Percentiles rank a stretch among this genome's conserved stretches.
phyloP scores from a whole-genome alignment of 2,888 invertebrate genomes.

The Polydesmus complanatus region DNA sequence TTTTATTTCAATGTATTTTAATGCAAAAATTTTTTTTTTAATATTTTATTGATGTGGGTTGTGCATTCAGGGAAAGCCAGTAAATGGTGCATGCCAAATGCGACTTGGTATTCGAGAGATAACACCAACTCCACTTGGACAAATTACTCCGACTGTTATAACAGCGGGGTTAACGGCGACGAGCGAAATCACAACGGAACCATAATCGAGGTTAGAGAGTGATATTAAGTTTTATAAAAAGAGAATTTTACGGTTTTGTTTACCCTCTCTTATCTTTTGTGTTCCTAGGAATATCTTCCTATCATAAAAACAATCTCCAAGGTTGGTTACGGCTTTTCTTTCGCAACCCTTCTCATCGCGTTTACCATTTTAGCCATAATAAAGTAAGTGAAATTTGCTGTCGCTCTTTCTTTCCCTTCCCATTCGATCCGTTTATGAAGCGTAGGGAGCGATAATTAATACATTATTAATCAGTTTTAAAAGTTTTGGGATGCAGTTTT shows the following conservation, averaged over 20 bases:
- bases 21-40: neutral
- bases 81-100: conserved; percentile 63
- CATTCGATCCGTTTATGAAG: too few species aligned
- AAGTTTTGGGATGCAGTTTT: too few species aligned
- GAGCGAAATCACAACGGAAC: conserved; percentile 8
- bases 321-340: conserved; percentile 33
- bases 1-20: too few species aligned
- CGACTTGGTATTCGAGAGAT: conserved; percentile 71
- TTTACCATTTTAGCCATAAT: conserved; percentile 32
- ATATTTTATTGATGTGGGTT: neutral
- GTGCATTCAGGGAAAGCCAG: conserved; percentile 55
- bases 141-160: conserved; percentile 75
- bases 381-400: too few species aligned
- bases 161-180: neutral
- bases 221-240: too few species aligned
- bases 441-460: too few species aligned
- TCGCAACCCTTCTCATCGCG: conserved; percentile 31
- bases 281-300: conserved; percentile 20
- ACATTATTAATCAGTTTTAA: too few species aligned
- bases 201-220: conserved; percentile 5
- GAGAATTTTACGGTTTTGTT: too few species aligned
- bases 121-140: conserved; percentile 65
- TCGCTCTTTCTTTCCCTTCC: too few species aligned
- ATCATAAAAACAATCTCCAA: conserved; percentile 30
- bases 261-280: neutral